A percentile compares a stretch with the other conserved stretches of the same genome.
These are phyloP conservation scores for Hymenopus coronatus DNA, from an alignment of 2,888 invertebrate genomes.

Conservation along the genomic window DNA sequence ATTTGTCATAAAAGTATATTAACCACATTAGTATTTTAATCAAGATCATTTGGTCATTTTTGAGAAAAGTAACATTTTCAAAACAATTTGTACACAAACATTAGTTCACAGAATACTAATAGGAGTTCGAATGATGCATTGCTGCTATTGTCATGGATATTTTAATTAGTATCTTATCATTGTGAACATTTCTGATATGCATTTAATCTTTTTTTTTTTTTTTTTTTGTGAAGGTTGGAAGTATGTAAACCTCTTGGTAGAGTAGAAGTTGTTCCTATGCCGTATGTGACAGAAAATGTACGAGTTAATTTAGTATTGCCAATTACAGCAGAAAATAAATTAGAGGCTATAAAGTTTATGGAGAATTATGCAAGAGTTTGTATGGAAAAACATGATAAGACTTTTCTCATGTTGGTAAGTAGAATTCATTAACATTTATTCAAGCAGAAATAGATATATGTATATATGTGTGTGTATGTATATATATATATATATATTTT, in stretches of 20 bases:
- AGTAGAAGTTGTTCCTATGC: constrained; percentile 86
- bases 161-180: too few species aligned
- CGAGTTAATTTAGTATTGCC: constrained; percentile 75
- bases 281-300: constrained; percentile 93
- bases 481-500: background rate
- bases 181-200: background rate
- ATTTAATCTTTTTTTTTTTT: constrained; percentile 14
- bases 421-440: background rate
- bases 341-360: constrained; percentile 65
- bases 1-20: too few species aligned
- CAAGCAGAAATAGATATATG: background rate
- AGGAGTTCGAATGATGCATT: too few species aligned
- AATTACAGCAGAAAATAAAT: constrained; percentile 56
- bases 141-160: too few species aligned
- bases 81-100: too few species aligned
- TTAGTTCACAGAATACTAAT: too few species aligned
- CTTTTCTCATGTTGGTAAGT: constrained; percentile 68
- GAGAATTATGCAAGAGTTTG: constrained; percentile 68
- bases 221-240: constrained; percentile 62
- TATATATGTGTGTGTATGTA: background rate
- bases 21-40: too few species aligned
- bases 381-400: constrained; percentile 75
- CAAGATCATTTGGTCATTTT: too few species aligned
- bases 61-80: too few species aligned
- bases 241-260: constrained; percentile 80